Conservation (phyloP, 2,888 invertebrate species). For the Hyposoter didymator region DNA sequence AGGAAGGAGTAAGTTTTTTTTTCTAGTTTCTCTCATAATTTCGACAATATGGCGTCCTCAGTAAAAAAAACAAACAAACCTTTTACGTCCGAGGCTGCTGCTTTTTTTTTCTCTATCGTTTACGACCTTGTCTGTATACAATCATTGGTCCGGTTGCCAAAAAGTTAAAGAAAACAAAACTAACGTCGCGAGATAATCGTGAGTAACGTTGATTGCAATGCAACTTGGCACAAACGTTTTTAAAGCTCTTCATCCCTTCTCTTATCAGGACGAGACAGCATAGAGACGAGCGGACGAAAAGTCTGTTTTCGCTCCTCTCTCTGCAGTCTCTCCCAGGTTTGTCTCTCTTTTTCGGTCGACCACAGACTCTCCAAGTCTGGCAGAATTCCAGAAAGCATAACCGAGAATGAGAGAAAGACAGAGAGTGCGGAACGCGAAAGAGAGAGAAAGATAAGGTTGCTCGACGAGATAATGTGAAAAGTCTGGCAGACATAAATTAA, state of each 20-base stretch:
- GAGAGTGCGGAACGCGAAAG: not conserved
- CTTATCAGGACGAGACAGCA: constrained; percentile 59
- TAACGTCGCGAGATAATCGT: constrained; percentile 46
- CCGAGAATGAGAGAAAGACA: constrained; percentile 9
- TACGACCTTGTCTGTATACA: constrained; percentile 3
- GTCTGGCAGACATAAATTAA: constrained; percentile 39
- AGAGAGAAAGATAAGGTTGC: constrained; percentile 24
- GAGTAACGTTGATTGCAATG: constrained; percentile 58
- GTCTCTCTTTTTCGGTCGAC: constrained; percentile 65
- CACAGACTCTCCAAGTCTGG: constrained; percentile 65
- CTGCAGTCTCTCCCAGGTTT: not conserved
- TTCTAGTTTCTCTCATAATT: not conserved
- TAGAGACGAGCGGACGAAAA: constrained; percentile 55
- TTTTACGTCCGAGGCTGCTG: not conserved
- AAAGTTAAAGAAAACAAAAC: constrained; percentile 12
- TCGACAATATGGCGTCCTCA: not conserved
- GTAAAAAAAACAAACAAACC: not conserved
- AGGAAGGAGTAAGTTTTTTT: constrained; percentile 91
- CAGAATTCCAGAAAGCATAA: constrained; percentile 56
- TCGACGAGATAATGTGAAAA: not conserved
- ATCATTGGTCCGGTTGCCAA: constrained; percentile 37
- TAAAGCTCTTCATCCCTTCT: constrained; percentile 53
- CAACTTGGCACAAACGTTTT: constrained; percentile 61
- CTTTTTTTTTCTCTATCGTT: constrained; percentile 1
- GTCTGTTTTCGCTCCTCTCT: not conserved